Evolutionary conservation across 2,113 vertebrate species (phyloP).

Genomic region (Pampusana beccarii): DNA sequence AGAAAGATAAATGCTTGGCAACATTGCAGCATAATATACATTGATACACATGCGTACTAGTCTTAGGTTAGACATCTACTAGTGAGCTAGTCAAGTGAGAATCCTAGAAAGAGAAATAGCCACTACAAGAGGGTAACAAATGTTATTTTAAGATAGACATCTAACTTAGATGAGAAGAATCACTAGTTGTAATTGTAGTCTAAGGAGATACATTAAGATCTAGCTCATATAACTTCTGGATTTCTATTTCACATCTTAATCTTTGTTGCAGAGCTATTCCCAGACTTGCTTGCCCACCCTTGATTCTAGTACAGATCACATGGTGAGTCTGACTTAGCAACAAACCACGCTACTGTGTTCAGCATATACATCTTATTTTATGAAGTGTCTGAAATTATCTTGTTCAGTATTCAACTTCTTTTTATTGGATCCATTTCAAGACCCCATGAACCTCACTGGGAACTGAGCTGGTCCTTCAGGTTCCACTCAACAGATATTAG

Average conservation of each 20-base stretch:
- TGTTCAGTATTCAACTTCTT: background rate
- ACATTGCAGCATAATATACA: background rate
- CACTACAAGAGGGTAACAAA: background rate
- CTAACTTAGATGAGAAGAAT: background rate
- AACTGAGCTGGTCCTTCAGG: background rate
- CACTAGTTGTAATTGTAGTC: background rate
- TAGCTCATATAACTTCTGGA: background rate
- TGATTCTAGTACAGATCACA: background rate
- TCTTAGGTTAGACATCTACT: background rate
- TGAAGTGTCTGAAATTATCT: background rate
- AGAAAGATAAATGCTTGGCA: background rate
- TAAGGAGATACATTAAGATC: background rate
- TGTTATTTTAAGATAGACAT: background rate
- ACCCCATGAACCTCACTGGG: background rate
- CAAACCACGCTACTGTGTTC: background rate
- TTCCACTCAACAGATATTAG: background rate
- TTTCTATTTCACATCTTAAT: background rate
- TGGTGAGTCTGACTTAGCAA: background rate
- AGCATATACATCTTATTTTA: background rate
- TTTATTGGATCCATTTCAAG: background rate
- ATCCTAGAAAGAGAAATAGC: background rate
- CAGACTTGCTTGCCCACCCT: background rate
- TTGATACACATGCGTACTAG: accelerated
- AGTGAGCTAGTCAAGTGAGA: background rate
- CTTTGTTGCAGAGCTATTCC: background rate